Base-by-base conservation (phyloP, 2,888 invertebrate species). In the Marronus borbonicus region DNA sequence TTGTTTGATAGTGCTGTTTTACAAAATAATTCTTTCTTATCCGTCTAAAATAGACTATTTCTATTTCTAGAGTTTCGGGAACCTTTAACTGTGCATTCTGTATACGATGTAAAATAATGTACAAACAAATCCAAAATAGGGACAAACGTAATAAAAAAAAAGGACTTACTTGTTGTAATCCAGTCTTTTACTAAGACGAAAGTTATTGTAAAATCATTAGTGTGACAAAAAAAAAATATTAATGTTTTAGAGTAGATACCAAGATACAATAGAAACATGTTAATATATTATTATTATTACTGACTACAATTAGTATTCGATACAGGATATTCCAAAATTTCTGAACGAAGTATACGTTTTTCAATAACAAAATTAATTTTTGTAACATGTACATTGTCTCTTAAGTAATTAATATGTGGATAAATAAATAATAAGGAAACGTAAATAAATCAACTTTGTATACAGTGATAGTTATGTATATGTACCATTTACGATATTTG, bases 121-220 rank as follows among this genome's bases (percentile, higher is more conserved):
- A 44, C 86, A 86, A 86, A 87, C 86, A 87, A 86, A 86, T 81
- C 82, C 82, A 82, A 81, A 83, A 49, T 83, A 72, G 55, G 36
- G 31, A 55, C 31, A 72, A 60, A 72, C 39, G 7, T 36, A 60
- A 58, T 24, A 31, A 28, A 70, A 55, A 52, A 44, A 72, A 24
- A 24, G 39, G 72, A 72, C 24, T 44, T 72, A 72, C 8, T 58
- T 55, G 58, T 52, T 70, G 31, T 72, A 72, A 72, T 28, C 39
- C 20, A 72, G 60, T 72, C 72, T 60, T 24, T 44, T 39, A 60
- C 10, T 20, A 68, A 58, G 60, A 72, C 39, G 12, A 83, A 82
- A 74, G 80, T 80, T 80, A 82, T 82, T 81, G 81, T 80, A 81
- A 79, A 78, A 80, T 80, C 70, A 77, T 83, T 84, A 83, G 84